Base-by-base conservation (phyloP, 2,888 invertebrate genomes). In the Artemia sinica region DNA sequence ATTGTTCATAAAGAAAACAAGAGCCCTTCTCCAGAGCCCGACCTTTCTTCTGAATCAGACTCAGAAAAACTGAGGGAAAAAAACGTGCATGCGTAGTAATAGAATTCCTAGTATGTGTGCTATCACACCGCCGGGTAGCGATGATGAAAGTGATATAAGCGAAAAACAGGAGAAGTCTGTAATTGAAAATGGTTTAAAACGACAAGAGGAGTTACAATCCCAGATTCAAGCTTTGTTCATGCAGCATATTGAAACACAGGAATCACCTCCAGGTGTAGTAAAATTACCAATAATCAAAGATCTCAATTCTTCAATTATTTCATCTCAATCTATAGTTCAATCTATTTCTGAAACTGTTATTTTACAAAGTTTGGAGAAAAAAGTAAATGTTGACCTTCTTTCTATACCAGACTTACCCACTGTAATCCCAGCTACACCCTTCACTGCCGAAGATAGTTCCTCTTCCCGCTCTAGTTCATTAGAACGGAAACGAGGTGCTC, bases 101-200 rank as follows among this genome's bases (percentile, higher is more conserved):
- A 83, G 91, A 73, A 92, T 92, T 75, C 92, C 92, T 1, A 91
- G 91, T 8, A 88, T 92, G 86, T 92, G 91, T 78, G 89, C 90
- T 4, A 90, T 91, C 67, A 91, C 91, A 14, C 91, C 91, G 7
- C 86, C 86, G 0, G 87, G 87, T 71, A 91, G 90, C 72, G 91
- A 91, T 74, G 91, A 91, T 75, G 91, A 91, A 77, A 85, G 85
- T 72, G 82, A 83, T 71, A 67, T 71, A 50, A 71, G 72, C 41
- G 71, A 69, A 10, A 66, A 69, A 68, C 70, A 69, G 69, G 48
- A 14, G 65, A 41, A 51, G n/a, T 48, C n/a, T 50, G 41, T 49
- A 63, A 51, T 52, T 50, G 51, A 18, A 18, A 67, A n/a, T 50
- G 50, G 67, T 14, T 67, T 18, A 52, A 67, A 66, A 49, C 65